Percentiles rank a stretch among this genome's conserved stretches.
phyloP scores from a whole-genome alignment of 2,888 invertebrate species.

The Drosophila neonasuta region DNA sequence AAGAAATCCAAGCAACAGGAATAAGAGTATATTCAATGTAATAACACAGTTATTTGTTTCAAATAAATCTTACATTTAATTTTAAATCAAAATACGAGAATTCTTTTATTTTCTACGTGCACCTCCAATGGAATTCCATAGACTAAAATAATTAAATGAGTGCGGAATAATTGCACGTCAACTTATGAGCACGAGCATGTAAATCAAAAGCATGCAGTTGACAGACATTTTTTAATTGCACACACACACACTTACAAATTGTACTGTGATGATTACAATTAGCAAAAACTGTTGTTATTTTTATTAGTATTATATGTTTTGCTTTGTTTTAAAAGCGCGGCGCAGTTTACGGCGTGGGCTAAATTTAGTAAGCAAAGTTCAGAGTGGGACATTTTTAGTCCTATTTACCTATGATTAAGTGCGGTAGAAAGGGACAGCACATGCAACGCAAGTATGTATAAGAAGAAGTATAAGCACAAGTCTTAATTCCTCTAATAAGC shows the following conservation, averaged over 20 bases:
- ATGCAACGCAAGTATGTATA: not conserved
- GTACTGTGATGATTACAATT: conserved; percentile 49
- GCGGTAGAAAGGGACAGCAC: not conserved
- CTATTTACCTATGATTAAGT: conserved; percentile 14
- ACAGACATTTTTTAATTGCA: conserved; percentile 32
- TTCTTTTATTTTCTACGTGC: conserved; percentile 33
- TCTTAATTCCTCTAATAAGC: too few species aligned
- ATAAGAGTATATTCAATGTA: conserved; percentile 76
- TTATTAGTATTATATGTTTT: conserved; percentile 17
- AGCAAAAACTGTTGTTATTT: conserved; percentile 29
- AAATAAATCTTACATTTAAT: conserved; percentile 82
- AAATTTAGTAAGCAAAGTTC: conserved; percentile 70
- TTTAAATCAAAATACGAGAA: conserved; percentile 56
- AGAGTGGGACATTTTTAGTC: conserved; percentile 45
- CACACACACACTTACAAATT: conserved; percentile 23
- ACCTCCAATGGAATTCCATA: conserved; percentile 22
- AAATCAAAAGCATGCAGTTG: conserved; percentile 2
- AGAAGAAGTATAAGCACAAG: too few species aligned
- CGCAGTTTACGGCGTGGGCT: conserved; percentile 62
- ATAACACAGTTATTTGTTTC: conserved; percentile 82
- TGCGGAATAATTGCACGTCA: conserved; percentile 66
- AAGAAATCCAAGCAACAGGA: conserved; percentile 59
- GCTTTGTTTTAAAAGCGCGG: conserved; percentile 63
- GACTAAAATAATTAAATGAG: conserved; percentile 33
- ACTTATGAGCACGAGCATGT: conserved; percentile 40